These are phyloP conservation scores for Lytechinus variegatus DNA, from an alignment of 35 echinoderm and acorn worm species.

Conservation along the genomic window DNA sequence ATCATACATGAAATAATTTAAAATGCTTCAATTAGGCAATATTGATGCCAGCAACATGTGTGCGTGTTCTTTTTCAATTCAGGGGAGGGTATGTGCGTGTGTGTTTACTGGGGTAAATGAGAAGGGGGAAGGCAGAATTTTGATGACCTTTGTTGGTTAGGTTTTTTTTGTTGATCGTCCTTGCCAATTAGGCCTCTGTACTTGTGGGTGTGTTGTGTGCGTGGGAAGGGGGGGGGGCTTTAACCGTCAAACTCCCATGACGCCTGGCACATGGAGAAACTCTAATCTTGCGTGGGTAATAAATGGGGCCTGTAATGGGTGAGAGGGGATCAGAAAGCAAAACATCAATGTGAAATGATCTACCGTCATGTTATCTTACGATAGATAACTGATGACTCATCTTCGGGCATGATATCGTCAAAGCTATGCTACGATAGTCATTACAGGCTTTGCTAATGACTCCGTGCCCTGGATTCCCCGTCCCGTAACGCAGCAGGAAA, in stretches of 20 bases:
- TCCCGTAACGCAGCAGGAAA: background rate
- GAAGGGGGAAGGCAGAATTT: too few species aligned
- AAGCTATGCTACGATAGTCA: background rate
- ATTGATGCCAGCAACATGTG: too few species aligned
- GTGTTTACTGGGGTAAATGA: too few species aligned
- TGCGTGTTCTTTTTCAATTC: too few species aligned
- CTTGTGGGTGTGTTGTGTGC: background rate
- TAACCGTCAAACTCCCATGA: background rate
- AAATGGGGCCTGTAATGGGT: background rate
- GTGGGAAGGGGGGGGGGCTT: background rate
- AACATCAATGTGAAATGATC: constrained; percentile 19
- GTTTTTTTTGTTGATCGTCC: too few species aligned
- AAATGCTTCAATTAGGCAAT: too few species aligned
- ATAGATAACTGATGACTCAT: constrained; percentile 5
- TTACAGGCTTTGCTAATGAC: background rate
- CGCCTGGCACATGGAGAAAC: background rate
- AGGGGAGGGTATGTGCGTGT: too few species aligned
- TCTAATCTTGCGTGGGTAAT: constrained; percentile 18
- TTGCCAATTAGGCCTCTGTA: too few species aligned
- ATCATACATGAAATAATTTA: too few species aligned
- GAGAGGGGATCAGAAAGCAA: background rate
- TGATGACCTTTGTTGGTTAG: too few species aligned
- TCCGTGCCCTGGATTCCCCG: background rate
- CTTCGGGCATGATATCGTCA: background rate
- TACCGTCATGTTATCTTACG: background rate